phyloP scores from a whole-genome alignment of 2,113 vertebrate genomes.

The Charina bottae region DNA sequence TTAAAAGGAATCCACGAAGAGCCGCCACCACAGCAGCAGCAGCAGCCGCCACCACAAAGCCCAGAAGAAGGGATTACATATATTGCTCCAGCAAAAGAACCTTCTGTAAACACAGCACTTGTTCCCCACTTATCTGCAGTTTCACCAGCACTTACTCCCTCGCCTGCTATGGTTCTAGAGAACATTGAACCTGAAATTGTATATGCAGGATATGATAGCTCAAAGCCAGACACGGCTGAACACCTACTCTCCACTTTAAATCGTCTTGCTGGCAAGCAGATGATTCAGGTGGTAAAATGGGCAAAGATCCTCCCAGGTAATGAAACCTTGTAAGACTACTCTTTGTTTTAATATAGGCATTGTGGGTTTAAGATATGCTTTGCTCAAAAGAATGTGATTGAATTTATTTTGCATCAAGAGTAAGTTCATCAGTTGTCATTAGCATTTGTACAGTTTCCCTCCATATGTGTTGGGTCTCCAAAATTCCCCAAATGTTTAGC shows the following conservation, averaged over 20 bases:
- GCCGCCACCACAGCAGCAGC: conserved; percentile 67
- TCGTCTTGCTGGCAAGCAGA: conserved; percentile 96
- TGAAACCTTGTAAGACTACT: conserved; percentile 13
- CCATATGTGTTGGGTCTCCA: not conserved
- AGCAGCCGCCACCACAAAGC: conserved; percentile 78
- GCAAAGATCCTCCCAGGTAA: conserved; percentile 99
- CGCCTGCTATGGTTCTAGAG: conserved; percentile 90
- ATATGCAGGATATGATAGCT: conserved; percentile 91
- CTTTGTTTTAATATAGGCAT: not conserved
- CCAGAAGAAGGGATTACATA: conserved; percentile 87
- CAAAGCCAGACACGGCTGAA: conserved; percentile 90
- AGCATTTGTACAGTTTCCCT: not conserved
- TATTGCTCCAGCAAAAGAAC: conserved; percentile 86
- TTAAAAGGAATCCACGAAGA: conserved; percentile 93
- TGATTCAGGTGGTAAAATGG: conserved; percentile 99
- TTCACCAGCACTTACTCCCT: conserved; percentile 88
- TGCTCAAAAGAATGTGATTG: conserved; percentile 14
- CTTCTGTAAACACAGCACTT: conserved; percentile 84
- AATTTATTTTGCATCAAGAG: not conserved
- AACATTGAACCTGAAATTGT: conserved; percentile 95
- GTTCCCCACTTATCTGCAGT: conserved; percentile 85
- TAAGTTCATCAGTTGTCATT: not conserved
- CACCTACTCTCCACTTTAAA: conserved; percentile 97
- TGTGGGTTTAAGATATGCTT: not conserved
- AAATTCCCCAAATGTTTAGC: not conserved